Percentiles rank a stretch among this genome's conserved stretches.
phyloP scores from a whole-genome alignment of 2,113 vertebrate species.

The Shinisaurus crocodilurus region DNA sequence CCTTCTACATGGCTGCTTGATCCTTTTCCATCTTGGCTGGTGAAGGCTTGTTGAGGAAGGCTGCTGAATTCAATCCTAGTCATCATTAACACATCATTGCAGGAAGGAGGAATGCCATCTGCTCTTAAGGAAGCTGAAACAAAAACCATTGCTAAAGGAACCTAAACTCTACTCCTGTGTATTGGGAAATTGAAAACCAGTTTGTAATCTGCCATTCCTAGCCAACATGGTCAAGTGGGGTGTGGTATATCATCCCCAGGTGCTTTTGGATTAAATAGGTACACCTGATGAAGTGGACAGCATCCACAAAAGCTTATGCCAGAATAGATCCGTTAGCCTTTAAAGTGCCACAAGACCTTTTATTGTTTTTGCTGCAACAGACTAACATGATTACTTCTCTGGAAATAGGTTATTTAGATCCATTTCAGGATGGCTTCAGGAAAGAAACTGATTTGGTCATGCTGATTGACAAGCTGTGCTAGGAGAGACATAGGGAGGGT shows the following conservation, averaged over 20 bases:
- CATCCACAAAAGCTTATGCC: too few relatives aligned
- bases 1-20: neutral
- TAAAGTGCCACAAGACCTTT: too few relatives aligned
- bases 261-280: neutral
- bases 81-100: neutral
- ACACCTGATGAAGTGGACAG: too few relatives aligned
- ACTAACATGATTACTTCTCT: too few relatives aligned
- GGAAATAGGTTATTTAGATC: neutral
- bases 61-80: neutral
- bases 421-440: neutral
- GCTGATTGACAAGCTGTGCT: too few relatives aligned
- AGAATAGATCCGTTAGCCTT: too few relatives aligned
- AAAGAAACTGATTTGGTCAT: neutral
- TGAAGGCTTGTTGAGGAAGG: neutral
- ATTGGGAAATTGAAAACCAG: too few relatives aligned
- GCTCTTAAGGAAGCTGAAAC: neutral
- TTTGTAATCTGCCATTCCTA: too few relatives aligned
- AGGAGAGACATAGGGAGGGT: too few relatives aligned
- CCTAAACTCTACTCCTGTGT: neutral
- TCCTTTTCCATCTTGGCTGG: neutral
- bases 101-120: neutral
- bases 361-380: too few relatives aligned
- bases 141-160: neutral
- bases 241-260: neutral
- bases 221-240: neutral